Evolutionary conservation across 2,113 vertebrate genomes (phyloP), one percentile per base, ranked within the genome.

Genomic region (Melanostigma gelatinosum): DNA sequence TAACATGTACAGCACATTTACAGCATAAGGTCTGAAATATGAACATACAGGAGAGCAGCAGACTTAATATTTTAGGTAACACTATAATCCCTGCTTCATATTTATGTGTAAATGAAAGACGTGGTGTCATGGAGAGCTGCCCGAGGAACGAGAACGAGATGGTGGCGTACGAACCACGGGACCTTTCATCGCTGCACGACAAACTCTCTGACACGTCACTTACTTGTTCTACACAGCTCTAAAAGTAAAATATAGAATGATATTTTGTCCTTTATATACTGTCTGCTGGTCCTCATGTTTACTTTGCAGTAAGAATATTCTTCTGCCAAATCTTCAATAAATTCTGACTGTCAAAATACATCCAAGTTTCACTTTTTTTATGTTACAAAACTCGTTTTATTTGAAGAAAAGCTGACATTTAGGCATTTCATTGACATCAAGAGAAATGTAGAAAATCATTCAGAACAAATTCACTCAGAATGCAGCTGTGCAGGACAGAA

Each of bases 301-400:
- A 76, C 71, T 57, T 55, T 67, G 22, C 75, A n/a, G 42, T 66
- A 75, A 29, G 3, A 65, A 72, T 62, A 42, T 72, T 57, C 72
- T 65, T 74, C 63, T 64, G 79, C 77, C 66, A 75, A 34, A 75
- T 58, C 80, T 86, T 42, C 74, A 92, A 88, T 92, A 92, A 92
- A 93, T 66, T 57, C 69, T 62, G 9, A 75, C 75, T 72, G 38
- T 85, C 40, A 64, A 77, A 36, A 7, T 57, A 48, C 7, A 52
- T 0, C 29, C 11, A 16, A 3, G 1, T 50, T 24, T 67, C 11
- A 44, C 24, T 93, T 34, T 94, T 91, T 90, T 87, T 29, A 95
- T 95, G 91, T 90, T 94, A 92, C 77, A 94, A 97, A 94, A 93
- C 89, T 94, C 92, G 88, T 95, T 97, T 93, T 97, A 96, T 96